Evolutionary conservation across 2,113 vertebrate species (phyloP).

Genomic region (Arvicanthis niloticus): DNA sequence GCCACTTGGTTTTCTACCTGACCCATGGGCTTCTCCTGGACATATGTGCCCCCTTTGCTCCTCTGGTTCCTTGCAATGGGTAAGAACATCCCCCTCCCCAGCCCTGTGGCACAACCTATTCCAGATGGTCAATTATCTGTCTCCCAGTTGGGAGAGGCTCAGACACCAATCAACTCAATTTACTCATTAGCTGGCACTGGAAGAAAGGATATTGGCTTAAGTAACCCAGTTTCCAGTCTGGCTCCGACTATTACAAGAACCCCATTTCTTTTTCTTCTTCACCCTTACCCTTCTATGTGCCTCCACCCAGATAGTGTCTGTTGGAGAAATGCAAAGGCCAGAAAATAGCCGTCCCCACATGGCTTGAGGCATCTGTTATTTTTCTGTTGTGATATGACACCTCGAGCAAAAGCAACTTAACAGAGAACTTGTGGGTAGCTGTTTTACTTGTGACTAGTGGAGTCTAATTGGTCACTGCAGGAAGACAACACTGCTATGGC

Average conservation of each 20-base stretch:
- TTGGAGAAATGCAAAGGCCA: slow-evolving; percentile 3
- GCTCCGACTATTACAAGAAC: slow-evolving; percentile 46
- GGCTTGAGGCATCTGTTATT: not conserved
- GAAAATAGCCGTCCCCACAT: not conserved
- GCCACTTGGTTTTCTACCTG: not conserved
- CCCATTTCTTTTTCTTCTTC: slow-evolving; percentile 41
- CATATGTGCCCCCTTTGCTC: not conserved
- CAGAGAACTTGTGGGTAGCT: not conserved
- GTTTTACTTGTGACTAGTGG: not conserved
- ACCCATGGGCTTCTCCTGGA: not conserved
- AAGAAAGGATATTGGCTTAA: slow-evolving; percentile 46
- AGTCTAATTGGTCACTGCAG: not conserved
- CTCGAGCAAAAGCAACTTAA: not conserved
- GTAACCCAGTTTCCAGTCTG: slow-evolving; percentile 60
- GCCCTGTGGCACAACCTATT: not conserved
- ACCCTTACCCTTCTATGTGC: not conserved
- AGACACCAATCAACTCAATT: slow-evolving; percentile 60
- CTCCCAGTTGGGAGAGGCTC: slow-evolving; percentile 30
- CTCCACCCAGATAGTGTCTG: not conserved
- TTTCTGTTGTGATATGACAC: not conserved
- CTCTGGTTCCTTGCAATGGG: not conserved
- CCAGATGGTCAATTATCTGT: slow-evolving; percentile 53
- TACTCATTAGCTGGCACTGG: slow-evolving; percentile 32
- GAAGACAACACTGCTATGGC: not conserved
- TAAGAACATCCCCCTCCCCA: not conserved